phyloP scores from a whole-genome alignment of 2,113 vertebrate genomes.

The Ailurus styani region DNA sequence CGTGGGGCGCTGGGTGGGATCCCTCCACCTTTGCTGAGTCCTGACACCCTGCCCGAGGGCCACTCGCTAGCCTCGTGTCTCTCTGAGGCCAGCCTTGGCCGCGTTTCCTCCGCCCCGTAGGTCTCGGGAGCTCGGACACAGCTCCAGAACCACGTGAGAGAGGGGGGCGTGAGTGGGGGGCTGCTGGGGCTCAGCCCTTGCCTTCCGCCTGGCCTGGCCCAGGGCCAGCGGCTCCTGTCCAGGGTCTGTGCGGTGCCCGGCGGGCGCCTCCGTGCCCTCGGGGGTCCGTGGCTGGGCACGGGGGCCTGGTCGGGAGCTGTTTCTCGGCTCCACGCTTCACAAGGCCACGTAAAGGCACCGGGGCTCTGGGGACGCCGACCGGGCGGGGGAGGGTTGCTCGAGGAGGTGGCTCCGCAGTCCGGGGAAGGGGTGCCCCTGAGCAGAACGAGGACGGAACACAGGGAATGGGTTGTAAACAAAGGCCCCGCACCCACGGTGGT shows the following conservation, averaged over 20 bases:
- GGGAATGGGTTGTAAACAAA: background rate
- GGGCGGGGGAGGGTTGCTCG: background rate
- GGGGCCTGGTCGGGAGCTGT: background rate
- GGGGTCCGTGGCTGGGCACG: background rate
- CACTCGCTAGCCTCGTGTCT: too few species aligned
- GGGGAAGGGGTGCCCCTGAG: background rate
- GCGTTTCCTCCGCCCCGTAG: background rate
- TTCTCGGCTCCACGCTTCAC: background rate
- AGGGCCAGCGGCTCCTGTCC: fast-evolving
- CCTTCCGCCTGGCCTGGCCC: background rate
- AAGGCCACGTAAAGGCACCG: background rate
- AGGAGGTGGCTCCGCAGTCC: background rate
- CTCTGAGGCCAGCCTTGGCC: background rate
- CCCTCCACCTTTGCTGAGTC: background rate
- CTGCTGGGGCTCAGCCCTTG: too few species aligned
- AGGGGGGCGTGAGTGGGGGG: background rate
- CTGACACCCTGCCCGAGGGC: background rate
- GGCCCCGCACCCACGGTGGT: background rate
- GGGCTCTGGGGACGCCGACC: background rate
- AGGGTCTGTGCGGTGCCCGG: too few species aligned
- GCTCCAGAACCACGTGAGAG: fast-evolving
- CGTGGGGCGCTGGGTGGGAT: fast-evolving
- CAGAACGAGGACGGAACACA: background rate
- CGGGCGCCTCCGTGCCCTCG: background rate
- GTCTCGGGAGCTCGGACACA: fast-evolving